phyloP scores from a whole-genome alignment of 2,888 invertebrate species.

The Sipha maydis region DNA sequence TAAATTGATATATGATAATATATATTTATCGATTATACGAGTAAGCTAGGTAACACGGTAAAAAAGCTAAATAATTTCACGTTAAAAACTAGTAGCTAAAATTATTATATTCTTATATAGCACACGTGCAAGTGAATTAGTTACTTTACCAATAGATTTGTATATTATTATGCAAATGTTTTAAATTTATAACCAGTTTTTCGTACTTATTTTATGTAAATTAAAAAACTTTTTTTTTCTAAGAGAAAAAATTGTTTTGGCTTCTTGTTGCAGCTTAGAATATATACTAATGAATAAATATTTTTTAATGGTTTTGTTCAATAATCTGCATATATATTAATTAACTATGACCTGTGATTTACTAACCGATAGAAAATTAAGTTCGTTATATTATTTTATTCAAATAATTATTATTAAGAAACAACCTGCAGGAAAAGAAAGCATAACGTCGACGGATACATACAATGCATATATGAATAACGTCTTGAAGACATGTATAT shows the following conservation, averaged over 20 bases:
- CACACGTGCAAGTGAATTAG: not conserved
- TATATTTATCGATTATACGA: no score
- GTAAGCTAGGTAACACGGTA: no score
- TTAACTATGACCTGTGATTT: not conserved
- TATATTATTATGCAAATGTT: not conserved
- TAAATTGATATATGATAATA: no score
- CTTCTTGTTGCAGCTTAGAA: not conserved
- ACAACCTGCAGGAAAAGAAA: no score
- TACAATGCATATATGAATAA: no score
- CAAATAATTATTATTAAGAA: no score
- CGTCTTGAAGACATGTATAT: not conserved
- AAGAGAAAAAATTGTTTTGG: not conserved
- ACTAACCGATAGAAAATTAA: not conserved
- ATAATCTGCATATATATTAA: not conserved
- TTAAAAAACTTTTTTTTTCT: not conserved
- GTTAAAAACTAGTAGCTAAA: no score
- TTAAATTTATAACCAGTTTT: not conserved
- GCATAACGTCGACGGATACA: no score
- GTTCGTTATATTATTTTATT: not conserved
- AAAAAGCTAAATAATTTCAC: no score
- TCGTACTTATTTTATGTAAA: not conserved
- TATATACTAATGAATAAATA: not conserved
- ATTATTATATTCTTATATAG: not conserved
- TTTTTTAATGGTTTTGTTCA: not conserved
- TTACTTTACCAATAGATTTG: not conserved